phyloP scores from a whole-genome alignment of 2,888 invertebrate genomes.

The Nephrotoma flavescens region DNA sequence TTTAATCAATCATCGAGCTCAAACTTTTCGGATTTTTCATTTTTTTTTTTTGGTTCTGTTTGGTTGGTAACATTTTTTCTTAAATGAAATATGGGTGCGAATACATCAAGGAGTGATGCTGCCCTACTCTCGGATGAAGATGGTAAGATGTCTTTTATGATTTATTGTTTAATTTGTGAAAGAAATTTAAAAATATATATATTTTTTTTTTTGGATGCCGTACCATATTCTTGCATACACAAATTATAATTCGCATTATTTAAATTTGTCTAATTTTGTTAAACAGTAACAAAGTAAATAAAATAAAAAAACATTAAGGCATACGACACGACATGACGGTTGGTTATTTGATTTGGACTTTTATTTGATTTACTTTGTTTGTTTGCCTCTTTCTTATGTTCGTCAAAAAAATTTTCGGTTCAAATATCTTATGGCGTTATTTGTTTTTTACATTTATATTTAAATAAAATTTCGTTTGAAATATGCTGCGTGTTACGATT shows the following conservation, averaged over 20 bases:
- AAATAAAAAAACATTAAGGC: background rate
- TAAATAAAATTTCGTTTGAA: no score
- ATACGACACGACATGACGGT: background rate
- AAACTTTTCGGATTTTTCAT: background rate
- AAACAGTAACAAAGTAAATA: background rate
- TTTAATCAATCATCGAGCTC: background rate
- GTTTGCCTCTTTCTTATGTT: background rate
- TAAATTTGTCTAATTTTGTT: background rate
- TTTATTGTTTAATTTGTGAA: background rate
- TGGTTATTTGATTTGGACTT: background rate
- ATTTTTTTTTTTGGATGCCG: background rate
- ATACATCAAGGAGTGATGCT: constrained; percentile 28
- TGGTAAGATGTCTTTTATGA: constrained; percentile 20
- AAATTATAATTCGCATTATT: background rate
- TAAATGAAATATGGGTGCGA: constrained; percentile 25
- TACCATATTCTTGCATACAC: background rate
- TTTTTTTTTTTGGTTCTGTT: background rate
- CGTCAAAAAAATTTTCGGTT: background rate
- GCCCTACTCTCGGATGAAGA: constrained; percentile 29
- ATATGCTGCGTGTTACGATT: no score
- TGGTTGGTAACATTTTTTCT: background rate
- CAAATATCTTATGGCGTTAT: background rate
- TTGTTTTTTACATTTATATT: background rate
- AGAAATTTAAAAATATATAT: background rate
- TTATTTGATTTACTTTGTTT: background rate